A percentile compares a stretch with the other conserved stretches of the same genome.
Conservation (phyloP, 1,140 invertebrate genomes). For the Platyscapa corneri region DNA sequence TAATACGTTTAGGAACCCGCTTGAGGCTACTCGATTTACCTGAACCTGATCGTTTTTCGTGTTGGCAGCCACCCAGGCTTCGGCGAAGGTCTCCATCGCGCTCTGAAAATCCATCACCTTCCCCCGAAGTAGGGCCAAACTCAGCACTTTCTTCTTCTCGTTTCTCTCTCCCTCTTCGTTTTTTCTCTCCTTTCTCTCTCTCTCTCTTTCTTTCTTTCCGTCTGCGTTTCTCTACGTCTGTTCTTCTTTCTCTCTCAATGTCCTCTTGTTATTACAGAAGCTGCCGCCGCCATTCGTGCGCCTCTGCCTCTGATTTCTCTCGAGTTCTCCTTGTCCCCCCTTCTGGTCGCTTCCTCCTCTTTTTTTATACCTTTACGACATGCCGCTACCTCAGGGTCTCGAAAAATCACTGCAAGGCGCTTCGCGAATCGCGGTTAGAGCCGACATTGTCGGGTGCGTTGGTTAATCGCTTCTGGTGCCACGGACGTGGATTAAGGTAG, state of each 20-base stretch:
- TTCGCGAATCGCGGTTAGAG: background rate
- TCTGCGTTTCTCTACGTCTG: background rate
- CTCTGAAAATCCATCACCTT: constrained; percentile 94
- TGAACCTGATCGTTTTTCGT: constrained; percentile 78
- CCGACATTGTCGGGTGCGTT: background rate
- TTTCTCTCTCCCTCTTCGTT: background rate
- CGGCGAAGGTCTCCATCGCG: constrained; percentile 97
- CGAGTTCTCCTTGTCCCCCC: background rate
- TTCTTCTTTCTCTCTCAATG: background rate
- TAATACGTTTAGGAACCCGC: constrained; percentile 14
- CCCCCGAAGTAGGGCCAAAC: constrained; percentile 54
- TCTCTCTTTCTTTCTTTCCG: background rate
- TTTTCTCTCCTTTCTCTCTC: background rate
- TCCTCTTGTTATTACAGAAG: constrained; percentile 17
- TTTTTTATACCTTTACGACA: constrained; percentile 6
- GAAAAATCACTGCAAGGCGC: background rate
- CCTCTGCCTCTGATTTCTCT: background rate
- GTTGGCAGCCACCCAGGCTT: constrained; percentile 96
- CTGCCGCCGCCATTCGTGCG: background rate
- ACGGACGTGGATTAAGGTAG: background rate
- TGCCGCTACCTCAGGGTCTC: background rate
- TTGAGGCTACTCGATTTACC: constrained; percentile 59
- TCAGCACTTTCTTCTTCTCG: constrained; percentile 16
- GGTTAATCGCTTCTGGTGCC: background rate
- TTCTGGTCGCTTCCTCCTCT: background rate